Percentiles rank a stretch among this genome's conserved stretches.
Conservation (phyloP, 2,113 vertebrate species). For the Calyptomena viridis region DNA sequence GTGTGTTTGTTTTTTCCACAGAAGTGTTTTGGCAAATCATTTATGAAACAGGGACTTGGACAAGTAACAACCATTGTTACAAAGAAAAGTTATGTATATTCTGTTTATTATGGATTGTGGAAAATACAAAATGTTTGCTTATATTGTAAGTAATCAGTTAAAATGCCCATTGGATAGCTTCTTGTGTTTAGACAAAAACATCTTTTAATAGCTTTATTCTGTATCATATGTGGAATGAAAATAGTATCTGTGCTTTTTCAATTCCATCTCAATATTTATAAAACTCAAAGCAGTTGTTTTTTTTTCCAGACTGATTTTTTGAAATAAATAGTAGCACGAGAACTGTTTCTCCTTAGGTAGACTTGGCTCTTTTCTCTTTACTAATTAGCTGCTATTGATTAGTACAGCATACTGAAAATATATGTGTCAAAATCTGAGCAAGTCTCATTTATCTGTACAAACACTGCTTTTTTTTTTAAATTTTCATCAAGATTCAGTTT, state of each 20-base stretch:
- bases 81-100: not conserved
- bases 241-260: not conserved
- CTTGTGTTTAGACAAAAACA: not conserved
- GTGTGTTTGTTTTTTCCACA: not conserved
- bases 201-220: not conserved
- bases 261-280: not conserved
- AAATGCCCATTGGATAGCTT: not conserved
- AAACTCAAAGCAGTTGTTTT: not conserved
- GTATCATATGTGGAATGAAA: not conserved
- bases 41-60: not conserved
- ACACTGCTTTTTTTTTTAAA: not conserved
- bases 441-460: not conserved
- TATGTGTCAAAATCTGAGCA: not conserved
- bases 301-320: not conserved
- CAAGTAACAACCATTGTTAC: not conserved
- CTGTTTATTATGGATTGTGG: not conserved
- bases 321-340: not conserved
- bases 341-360: not conserved
- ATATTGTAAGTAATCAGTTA: not conserved
- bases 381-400: conserved; percentile 12
- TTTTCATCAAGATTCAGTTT: not conserved
- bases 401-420: not conserved
- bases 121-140: not conserved
- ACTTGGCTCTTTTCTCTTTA: not conserved
- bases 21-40: not conserved